A percentile compares a stretch with the other conserved stretches of the same genome.
phyloP scores from a whole-genome alignment of 92 coral and sea anemone genomes.

The Zoanthus gigantus region DNA sequence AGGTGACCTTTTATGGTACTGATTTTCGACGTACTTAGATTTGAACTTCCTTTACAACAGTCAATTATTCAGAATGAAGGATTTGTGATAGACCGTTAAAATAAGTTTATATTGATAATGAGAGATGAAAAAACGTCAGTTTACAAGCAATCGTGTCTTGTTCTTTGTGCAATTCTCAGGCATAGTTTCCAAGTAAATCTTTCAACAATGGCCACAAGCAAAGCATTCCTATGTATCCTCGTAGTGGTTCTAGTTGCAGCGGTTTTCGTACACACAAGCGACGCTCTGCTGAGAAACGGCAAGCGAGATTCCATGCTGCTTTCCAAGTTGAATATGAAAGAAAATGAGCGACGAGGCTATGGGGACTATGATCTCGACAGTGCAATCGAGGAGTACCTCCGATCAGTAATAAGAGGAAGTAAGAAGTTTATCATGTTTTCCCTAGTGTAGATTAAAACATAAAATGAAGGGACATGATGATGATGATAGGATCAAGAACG shows the following conservation, averaged over 20 bases:
- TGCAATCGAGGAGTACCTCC: constrained; percentile 21
- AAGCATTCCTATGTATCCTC: constrained; percentile 26
- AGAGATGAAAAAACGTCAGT: too few relatives aligned
- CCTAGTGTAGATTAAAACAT: too few relatives aligned
- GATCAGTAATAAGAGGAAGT: background rate
- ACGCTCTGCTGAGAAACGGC: constrained; percentile 41
- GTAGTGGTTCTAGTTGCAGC: constrained; percentile 47
- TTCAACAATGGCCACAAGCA: constrained; percentile 31
- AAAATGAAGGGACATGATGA: too few relatives aligned
- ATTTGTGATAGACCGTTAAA: too few relatives aligned
- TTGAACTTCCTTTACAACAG: too few relatives aligned
- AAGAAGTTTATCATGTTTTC: background rate
- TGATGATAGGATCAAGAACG: too few relatives aligned
- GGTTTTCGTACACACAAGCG: constrained; percentile 33
- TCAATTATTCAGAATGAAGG: too few relatives aligned
- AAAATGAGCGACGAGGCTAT: constrained; percentile 18
- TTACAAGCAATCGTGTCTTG: background rate
- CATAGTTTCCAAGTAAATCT: background rate
- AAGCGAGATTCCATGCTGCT: constrained; percentile 25
- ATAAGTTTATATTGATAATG: too few relatives aligned
- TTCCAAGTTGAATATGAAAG: background rate
- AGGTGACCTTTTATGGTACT: too few relatives aligned
- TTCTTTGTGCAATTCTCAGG: constrained; percentile 2
- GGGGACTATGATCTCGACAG: constrained; percentile 14
- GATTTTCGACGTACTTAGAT: too few relatives aligned